Evolutionary conservation across 37 sponge, comb jelly and placozoan genomes (phyloP), one percentile per base, ranked within the genome.

Genomic region (Cladorhizidae sp.): DNA sequence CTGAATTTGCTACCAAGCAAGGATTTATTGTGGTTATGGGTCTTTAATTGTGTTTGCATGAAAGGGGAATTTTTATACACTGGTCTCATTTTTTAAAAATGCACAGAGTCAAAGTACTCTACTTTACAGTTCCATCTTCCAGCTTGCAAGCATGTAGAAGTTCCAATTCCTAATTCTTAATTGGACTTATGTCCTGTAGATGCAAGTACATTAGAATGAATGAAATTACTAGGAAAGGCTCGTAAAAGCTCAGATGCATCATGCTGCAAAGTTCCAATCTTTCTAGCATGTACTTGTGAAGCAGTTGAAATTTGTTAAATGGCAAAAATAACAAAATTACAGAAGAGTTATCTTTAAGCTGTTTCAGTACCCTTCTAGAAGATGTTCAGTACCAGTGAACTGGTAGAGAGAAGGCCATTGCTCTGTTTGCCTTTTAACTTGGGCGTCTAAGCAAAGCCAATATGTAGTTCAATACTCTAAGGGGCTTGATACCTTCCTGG

Each of bases 401-500:
- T 14, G 15, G 28, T 70, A 70, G 12, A 70, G 41, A 37, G 70
- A 37, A 39, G 70, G 70, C 70, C 65, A 64, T 64, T 64, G 65
- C 65, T 51, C 83, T 39, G 35, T 70, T 9, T 36, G 41, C 11
- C 40, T 18, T 40, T 70, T 70, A n/a, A n/a, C n/a, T n/a, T n/a
- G n/a, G n/a, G n/a, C 15, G 35, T 15, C 12, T 40, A 70, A 36
- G 40, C 11, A 11, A 72, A 22, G 81, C 54, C 21, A 72, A 51
- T 14, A 55, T 70, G 74, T 82, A 74, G 26, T 82, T 82, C 22
- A 82, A 12, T 31, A 82, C 40, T 17, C 74, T 12, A 12, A 73
- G 54, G 20, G 83, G 83, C 36, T 73, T 75, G 56, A 76, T 76
- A 28, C 64, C 77, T 29, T 18, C 41, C 33, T 67, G 85, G 31